Evolutionary conservation across 2,888 invertebrate genomes (phyloP), one percentile per base, ranked within the genome.

Genomic region (Mactromeris polynyma): DNA sequence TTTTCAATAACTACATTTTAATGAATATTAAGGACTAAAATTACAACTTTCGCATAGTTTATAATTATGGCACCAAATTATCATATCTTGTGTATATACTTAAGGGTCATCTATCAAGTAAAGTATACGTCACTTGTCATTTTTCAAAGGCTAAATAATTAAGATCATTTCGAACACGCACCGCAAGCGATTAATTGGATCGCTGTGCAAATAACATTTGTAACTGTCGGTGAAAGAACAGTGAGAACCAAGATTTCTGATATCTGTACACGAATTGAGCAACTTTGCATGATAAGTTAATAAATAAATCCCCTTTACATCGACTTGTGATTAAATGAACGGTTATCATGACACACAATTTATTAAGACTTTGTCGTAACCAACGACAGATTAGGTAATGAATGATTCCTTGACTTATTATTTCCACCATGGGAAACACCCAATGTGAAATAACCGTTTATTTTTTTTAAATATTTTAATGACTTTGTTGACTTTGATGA

Each of bases 131-230:
- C 73, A 73, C 73, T 73, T 73, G 73, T 73, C 73, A 73, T 33
- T 36, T 58, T 73, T 73, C 73, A 73, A 73, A 33, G 73, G 36
- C 31, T 73, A 73, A 36, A 33, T 73, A 73, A 73, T 73, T 73
- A 33, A 73, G 2, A 19, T 73, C 73, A 36, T 26, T 73, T 73
- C 73, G 19, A 73, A 33, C 73, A 73, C 73, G 73, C 31, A 73
- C 36, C 17, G 73, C 14, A 17, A 36, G 73, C 73, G 31, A 73
- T 73, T 73, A 73, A 73, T 73, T 73, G 36, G 31, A 73, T 73
- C 19, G 33, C 73, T 36, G 73, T 33, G 33, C 36, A 73, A 73
- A 73, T 73, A 73, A 36, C 6, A 33, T 26, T 73, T 73, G 31
- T 36, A 33, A 73, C 33, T 26, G 36, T 36, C 73, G 33, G 31